These are phyloP conservation scores for Gastrophysa polygoni DNA, from an alignment of 2,888 invertebrate genomes.

Conservation along the genomic window DNA sequence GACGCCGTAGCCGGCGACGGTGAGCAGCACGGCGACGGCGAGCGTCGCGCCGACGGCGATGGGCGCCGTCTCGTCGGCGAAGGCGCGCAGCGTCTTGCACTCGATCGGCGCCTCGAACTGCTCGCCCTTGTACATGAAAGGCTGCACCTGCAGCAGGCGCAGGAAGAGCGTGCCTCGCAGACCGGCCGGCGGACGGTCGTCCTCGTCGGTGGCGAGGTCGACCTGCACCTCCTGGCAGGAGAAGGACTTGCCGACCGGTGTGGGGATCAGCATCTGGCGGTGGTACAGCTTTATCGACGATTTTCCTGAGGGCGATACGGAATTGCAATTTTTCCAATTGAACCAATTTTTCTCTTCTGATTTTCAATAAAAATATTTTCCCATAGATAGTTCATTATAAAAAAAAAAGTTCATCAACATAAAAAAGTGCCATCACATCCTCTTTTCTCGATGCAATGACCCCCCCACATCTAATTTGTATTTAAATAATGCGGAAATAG, in stretches of 20 bases:
- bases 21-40: slow-evolving; percentile 80
- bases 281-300: slow-evolving; percentile 53
- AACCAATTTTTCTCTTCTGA: no score
- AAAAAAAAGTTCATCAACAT: no score
- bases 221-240: slow-evolving; percentile 75
- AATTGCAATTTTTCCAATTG: no score
- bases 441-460: no score
- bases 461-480: no score
- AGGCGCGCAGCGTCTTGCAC: slow-evolving; percentile 63
- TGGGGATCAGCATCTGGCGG: slow-evolving; percentile 74
- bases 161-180: slow-evolving; percentile 52
- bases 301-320: no score
- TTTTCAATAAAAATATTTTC: no score
- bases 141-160: slow-evolving; percentile 66
- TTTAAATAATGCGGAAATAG: no score
- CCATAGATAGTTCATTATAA: no score
- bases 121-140: slow-evolving; percentile 86
- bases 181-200: slow-evolving; percentile 49
- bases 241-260: slow-evolving; percentile 86
- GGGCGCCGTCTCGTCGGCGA: slow-evolving; percentile 83
- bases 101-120: slow-evolving; percentile 72
- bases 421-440: no score
- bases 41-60: slow-evolving; percentile 83
- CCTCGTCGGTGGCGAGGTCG: slow-evolving; percentile 62
- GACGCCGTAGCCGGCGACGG: slow-evolving; percentile 83